These are phyloP conservation scores for Cheilinus undulatus DNA, from an alignment of 2,113 vertebrate genomes.

Conservation along the genomic window DNA sequence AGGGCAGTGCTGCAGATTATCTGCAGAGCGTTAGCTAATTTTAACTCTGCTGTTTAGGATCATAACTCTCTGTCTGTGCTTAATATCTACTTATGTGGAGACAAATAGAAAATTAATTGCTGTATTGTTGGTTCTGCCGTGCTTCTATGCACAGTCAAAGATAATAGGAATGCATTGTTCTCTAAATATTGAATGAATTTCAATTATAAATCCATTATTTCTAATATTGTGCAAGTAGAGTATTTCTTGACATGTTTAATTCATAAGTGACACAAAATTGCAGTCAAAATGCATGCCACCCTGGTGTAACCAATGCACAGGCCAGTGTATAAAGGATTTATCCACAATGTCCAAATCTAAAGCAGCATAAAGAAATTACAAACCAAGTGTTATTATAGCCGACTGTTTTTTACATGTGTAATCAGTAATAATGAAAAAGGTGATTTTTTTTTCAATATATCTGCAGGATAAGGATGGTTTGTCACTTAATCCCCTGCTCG, in stretches of 20 bases:
- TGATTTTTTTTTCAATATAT: constrained; percentile 14
- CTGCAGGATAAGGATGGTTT: not conserved
- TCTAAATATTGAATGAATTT: not conserved
- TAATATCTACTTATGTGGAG: not conserved
- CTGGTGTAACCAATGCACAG: not conserved
- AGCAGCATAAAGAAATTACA: constrained; percentile 16
- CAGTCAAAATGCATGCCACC: not conserved
- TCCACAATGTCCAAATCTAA: constrained; percentile 2
- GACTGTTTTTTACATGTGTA: not conserved
- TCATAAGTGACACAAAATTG: not conserved
- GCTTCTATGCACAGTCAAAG: not conserved
- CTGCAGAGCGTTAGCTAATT: constrained; percentile 14
- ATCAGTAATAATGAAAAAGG: constrained; percentile 9
- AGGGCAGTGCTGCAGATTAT: constrained; percentile 8
- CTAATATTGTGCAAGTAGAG: not conserved
- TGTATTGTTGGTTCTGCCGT: not conserved
- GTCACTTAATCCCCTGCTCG: constrained; percentile 22
- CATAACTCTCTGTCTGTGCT: not conserved
- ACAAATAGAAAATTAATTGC: not conserved
- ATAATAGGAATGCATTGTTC: not conserved
- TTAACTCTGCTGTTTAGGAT: not conserved
- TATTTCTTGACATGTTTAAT: not conserved
- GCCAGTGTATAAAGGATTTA: constrained; percentile 1
- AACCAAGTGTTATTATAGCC: constrained; percentile 11
- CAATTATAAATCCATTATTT: not conserved